Conservation (phyloP, 1,140 invertebrate species). For the Hylaeus volcanicus region DNA sequence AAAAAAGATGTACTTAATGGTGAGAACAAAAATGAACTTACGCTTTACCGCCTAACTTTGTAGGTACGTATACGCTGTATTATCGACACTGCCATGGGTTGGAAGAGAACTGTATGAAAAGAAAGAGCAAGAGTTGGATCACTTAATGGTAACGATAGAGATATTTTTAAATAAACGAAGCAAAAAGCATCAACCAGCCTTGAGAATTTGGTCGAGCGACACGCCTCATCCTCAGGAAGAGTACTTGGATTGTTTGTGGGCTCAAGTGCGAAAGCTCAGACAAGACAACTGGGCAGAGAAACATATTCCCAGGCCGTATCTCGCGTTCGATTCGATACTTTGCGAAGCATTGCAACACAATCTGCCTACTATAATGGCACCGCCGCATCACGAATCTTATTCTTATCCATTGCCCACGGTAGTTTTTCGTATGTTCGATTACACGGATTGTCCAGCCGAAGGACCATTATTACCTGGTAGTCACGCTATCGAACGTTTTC, state of each 20-base stretch:
- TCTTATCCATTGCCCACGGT: constrained; percentile 95
- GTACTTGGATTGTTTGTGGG: constrained; percentile 98
- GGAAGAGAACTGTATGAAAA: constrained; percentile 98
- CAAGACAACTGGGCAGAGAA: constrained; percentile 98
- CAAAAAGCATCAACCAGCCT: constrained; percentile 94
- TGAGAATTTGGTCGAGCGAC: constrained; percentile 96
- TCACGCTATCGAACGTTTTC: constrained; percentile 97
- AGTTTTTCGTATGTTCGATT: constrained; percentile 98
- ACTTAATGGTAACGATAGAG: constrained; percentile 95
- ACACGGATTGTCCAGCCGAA: constrained; percentile 96
- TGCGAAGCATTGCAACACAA: constrained; percentile 98
- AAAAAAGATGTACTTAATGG: background rate
- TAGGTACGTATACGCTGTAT: constrained; percentile 91
- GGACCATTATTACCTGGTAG: constrained; percentile 93
- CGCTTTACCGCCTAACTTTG: background rate
- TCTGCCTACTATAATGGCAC: constrained; percentile 92
- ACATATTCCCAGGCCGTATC: constrained; percentile 96
- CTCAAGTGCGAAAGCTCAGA: constrained; percentile 94
- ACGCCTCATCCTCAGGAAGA: constrained; percentile 98
- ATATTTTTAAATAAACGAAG: constrained; percentile 96
- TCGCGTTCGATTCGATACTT: constrained; percentile 96
- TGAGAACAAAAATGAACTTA: background rate
- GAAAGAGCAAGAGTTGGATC: constrained; percentile 96
- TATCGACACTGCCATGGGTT: constrained; percentile 97
- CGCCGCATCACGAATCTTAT: constrained; percentile 94